Evolutionary conservation across 2,888 invertebrate species (phyloP), one percentile per base, ranked within the genome.

Genomic region (Drosophila aldrichi): DNA sequence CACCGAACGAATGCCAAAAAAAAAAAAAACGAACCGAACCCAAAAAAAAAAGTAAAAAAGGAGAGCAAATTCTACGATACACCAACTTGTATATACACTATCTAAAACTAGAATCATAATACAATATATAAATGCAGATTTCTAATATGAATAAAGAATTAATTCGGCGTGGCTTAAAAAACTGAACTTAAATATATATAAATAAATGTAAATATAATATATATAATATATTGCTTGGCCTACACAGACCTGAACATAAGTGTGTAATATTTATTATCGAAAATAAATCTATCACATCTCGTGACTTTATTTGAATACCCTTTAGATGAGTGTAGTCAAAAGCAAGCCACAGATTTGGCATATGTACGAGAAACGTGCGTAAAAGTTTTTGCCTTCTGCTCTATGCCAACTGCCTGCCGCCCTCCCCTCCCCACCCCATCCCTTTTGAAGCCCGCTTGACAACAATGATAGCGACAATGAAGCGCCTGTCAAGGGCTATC

Each of bases 381-480:
- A 48, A 41, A 52, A 48, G 38, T 56, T 61, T 54, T 54, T 54
- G 60, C 51, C 52, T 38, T 54, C 32, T 64, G 20, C 67, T 55
- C 12, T 29, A 16, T 9, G 49, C 48, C 2, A 41, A 46, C 25
- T 55, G n/a, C n/a, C n/a, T n/a, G n/a, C n/a, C n/a, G n/a, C n/a
- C n/a, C n/a, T n/a, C n/a, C n/a, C n/a, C n/a, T n/a, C n/a, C n/a
- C n/a, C n/a, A n/a, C n/a, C n/a, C n/a, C n/a, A n/a, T n/a, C n/a
- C 29, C 7, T 29, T 29, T 29, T 29, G 29, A 49, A 44, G 49
- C 36, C 22, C 34, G 60, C 64, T 52, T 61, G 74, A 60, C 79
- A 74, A 70, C 77, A 79, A 79, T 78, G 66, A 49, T 56, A 56
- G 66, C 70, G 74, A 74, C 77, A 77, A 74, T 77, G 75, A 63